Conservation (phyloP, 2,888 invertebrate genomes). For the Chrysomela aeneicollis region DNA sequence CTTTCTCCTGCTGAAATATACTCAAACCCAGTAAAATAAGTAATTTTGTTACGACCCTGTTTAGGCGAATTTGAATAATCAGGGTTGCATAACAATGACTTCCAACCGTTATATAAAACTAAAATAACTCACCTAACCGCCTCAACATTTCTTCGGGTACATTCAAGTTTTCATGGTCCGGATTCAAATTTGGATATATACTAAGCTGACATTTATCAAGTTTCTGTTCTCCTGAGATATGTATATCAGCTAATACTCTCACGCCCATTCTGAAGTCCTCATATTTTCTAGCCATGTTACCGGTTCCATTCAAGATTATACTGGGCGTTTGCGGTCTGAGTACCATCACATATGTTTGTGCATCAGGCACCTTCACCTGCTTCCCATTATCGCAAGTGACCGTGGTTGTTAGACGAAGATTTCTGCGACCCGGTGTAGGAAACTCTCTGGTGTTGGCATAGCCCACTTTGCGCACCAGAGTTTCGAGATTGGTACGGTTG, state of each 20-base stretch:
- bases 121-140: slow-evolving; percentile 66
- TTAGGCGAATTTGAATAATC: too few relatives aligned
- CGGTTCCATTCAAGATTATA: slow-evolving; percentile 82
- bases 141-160: slow-evolving; percentile 78
- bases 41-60: too few relatives aligned
- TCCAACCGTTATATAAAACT: too few relatives aligned
- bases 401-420: slow-evolving; percentile 81
- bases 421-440: slow-evolving; percentile 94
- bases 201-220: slow-evolving; percentile 93
- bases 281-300: slow-evolving; percentile 84
- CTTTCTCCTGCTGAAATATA: too few relatives aligned
- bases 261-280: slow-evolving; percentile 88
- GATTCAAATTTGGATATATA: slow-evolving; percentile 93
- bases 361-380: slow-evolving; percentile 70
- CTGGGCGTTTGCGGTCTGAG: slow-evolving; percentile 85
- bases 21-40: too few relatives aligned
- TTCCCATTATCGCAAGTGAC: slow-evolving; percentile 80
- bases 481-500: slow-evolving; percentile 89
- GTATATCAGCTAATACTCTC: slow-evolving; percentile 85
- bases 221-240: slow-evolving; percentile 73
- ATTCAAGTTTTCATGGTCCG: slow-evolving; percentile 90
- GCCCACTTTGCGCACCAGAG: slow-evolving; percentile 83
- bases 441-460: slow-evolving; percentile 91
- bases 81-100: too few relatives aligned
- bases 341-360: slow-evolving; percentile 88